Evolutionary conservation across 2,797 vertebrate genomes (phyloP), one percentile per base, ranked within the genome.

Genomic region (Cyclopterus lumpus): DNA sequence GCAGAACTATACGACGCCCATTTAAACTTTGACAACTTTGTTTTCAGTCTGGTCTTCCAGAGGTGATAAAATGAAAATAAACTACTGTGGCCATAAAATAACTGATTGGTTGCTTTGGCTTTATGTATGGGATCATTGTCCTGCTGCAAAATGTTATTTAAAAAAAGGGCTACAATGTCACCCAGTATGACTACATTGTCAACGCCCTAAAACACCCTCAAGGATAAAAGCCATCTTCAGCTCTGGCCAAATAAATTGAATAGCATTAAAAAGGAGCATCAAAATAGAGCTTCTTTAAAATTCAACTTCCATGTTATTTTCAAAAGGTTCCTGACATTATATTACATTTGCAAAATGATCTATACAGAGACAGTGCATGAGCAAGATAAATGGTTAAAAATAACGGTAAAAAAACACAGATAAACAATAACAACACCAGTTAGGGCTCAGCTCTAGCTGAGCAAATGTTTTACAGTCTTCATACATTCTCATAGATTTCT

Each of bases 401-500:
- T 6, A 46, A 3, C 3, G 1, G 34, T 15, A n/a, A 22, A 2
- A 6, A 58, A 42, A 46, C 9, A 54, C 1, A 57, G 22, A 26
- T 24, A 34, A 8, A 53, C 5, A 58, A 26, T 5, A 16, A 16
- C 16, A 55, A 8, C 32, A 51, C 44, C 9, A 62, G 40, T 8
- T 22, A 20, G 53, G 42, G 14, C 24, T 64, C 5, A 0, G 77
- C 63, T 53, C 54, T 81, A 71, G 55, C 24, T 3, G 42, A 74
- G 65, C 20, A 86, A 60, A 72, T 42, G 64, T 16, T 22, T 79
- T 79, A 77, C 81, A 83, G 74, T 34, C 28, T 59, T 81, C 63
- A 79, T 83, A 64, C 32, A 82, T 84, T 80, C 82, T 66, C 69
- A 46, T 60, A n/a, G 1, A 62, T 78, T 61, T 62, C 59, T 75